A percentile compares a stretch with the other conserved stretches of the same genome.
Evolutionary conservation across 2,888 invertebrate species (phyloP).

Genomic region (Cantharis nigra): DNA sequence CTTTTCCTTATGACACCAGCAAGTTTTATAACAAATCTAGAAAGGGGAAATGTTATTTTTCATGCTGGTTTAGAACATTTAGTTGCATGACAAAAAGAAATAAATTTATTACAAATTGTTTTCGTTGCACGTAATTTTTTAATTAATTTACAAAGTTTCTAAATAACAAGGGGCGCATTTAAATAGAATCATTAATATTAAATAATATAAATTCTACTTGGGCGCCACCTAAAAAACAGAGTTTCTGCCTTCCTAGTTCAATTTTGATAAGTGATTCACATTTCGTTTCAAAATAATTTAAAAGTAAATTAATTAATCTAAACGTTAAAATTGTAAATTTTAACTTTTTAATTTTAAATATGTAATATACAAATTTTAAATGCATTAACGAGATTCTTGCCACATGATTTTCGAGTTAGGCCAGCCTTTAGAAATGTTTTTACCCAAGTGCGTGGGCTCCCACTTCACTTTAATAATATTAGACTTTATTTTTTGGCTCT

Average conservation of each 20-base stretch:
- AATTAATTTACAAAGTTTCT: background rate
- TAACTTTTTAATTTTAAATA: no score
- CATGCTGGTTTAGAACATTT: slow-evolving; percentile 15
- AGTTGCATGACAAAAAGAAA: slow-evolving; percentile 2
- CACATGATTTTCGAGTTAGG: no score
- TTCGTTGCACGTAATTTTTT: background rate
- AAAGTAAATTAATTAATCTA: background rate
- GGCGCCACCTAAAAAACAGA: background rate
- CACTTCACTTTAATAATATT: no score
- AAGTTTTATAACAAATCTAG: slow-evolving; percentile 33
- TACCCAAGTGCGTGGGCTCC: no score
- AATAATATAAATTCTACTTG: background rate
- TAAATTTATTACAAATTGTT: background rate
- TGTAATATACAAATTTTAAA: no score
- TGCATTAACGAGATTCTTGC: no score
- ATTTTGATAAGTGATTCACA: background rate
- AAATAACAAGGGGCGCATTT: background rate
- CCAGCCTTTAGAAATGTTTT: no score
- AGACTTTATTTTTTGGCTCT: no score
- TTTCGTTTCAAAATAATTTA: background rate
- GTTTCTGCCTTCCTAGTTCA: background rate
- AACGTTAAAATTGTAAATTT: background rate
- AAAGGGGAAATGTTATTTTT: slow-evolving; percentile 27
- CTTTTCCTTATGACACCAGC: slow-evolving; percentile 25
- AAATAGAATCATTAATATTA: background rate